These are phyloP conservation scores for Trilocha varians DNA, from an alignment of 2,888 invertebrate genomes.

Conservation along the genomic window DNA sequence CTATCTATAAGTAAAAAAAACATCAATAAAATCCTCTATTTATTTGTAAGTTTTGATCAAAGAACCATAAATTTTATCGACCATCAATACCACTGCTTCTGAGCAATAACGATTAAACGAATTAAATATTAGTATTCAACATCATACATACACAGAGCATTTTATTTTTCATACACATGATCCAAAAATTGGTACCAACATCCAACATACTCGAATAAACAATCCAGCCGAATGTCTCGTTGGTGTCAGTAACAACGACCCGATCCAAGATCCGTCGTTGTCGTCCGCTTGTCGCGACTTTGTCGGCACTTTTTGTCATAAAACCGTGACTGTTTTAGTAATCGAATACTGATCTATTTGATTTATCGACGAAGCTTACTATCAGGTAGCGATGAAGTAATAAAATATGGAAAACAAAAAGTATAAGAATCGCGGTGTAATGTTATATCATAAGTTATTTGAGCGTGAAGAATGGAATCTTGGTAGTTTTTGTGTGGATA, in stretches of 20 bases:
- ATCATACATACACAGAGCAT: too few relatives aligned
- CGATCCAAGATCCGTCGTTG: constrained; percentile 38
- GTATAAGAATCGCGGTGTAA: constrained; percentile 10
- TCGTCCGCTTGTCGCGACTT: constrained; percentile 41
- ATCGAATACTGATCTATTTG: constrained; percentile 56
- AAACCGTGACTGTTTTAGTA: constrained; percentile 67
- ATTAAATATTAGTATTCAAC: too few relatives aligned
- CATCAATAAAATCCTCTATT: too few relatives aligned
- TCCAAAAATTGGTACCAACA: neutral
- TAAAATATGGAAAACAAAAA: constrained; percentile 33
- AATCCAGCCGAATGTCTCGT: constrained; percentile 18
- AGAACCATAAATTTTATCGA: too few relatives aligned
- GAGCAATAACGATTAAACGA: too few relatives aligned
- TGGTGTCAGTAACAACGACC: constrained; percentile 40
- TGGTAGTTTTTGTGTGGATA: neutral
- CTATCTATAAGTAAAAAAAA: too few relatives aligned
- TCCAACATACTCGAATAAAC: neutral
- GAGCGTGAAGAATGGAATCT: neutral
- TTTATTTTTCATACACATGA: too few relatives aligned
- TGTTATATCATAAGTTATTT: neutral
- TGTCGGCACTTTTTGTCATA: constrained; percentile 64
- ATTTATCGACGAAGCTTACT: constrained; percentile 35
- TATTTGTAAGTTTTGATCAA: too few relatives aligned
- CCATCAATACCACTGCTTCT: too few relatives aligned
- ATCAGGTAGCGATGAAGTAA: constrained; percentile 60